Percentiles rank a stretch among this genome's conserved stretches.
Evolutionary conservation across 2,113 vertebrate genomes (phyloP).

Genomic region (Pontoporia blainvillei): DNA sequence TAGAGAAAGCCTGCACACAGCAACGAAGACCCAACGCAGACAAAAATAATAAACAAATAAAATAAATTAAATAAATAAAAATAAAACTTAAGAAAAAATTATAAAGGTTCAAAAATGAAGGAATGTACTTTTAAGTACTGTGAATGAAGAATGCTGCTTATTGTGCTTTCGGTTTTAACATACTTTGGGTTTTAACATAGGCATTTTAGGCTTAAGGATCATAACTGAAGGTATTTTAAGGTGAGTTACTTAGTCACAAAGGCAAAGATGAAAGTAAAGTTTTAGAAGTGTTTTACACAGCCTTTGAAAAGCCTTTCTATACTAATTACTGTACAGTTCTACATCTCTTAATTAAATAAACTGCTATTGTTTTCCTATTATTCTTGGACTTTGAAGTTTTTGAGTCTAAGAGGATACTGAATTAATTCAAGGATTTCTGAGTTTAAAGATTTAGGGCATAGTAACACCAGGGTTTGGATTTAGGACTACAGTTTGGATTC

Average conservation of each 20-base stretch:
- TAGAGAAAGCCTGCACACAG: too few species aligned
- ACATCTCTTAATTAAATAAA: slow-evolving; percentile 14
- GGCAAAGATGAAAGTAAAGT: slow-evolving; percentile 5
- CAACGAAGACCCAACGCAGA: too few species aligned
- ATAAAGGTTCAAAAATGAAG: background rate
- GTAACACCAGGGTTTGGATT: background rate
- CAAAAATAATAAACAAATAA: too few species aligned
- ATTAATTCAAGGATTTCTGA: background rate
- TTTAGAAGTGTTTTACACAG: background rate
- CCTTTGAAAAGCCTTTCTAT: slow-evolving; percentile 15
- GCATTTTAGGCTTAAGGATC: background rate
- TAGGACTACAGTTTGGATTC: background rate
- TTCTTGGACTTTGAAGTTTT: background rate
- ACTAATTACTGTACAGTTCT: background rate
- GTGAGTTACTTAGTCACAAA: background rate
- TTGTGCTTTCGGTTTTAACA: background rate
- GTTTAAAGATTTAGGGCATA: background rate
- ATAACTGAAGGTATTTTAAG: background rate
- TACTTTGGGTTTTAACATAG: background rate
- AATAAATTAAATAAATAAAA: too few species aligned
- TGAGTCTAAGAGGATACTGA: background rate
- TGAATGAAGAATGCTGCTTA: background rate
- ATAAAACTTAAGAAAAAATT: background rate
- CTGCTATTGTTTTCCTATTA: background rate
- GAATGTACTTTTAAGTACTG: background rate